These are phyloP conservation scores for Tortricodes alternella DNA, from an alignment of 2,888 invertebrate species.

Conservation along the genomic window DNA sequence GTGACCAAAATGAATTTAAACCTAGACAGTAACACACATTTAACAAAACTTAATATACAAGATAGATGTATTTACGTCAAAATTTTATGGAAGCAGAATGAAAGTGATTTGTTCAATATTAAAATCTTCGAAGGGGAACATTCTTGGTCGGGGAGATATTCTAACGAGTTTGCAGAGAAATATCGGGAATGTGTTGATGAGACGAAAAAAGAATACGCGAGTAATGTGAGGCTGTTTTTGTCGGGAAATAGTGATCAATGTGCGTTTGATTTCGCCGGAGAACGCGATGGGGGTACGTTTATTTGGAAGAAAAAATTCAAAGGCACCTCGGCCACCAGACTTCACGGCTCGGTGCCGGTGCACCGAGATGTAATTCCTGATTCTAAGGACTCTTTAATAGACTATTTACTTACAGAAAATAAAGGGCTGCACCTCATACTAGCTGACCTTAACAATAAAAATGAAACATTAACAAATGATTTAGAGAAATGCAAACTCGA, in stretches of 20 bases:
- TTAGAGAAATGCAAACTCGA: slow-evolving; percentile 23
- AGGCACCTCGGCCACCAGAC: background rate
- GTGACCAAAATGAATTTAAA: slow-evolving; percentile 15
- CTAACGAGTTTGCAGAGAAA: slow-evolving; percentile 47
- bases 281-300: slow-evolving; percentile 9
- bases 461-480: background rate
- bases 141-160: slow-evolving; percentile 59
- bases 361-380: slow-evolving; percentile 12
- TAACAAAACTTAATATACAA: slow-evolving; percentile 50
- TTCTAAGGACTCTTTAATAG: slow-evolving; percentile 19
- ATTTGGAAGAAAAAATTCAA: slow-evolving; percentile 24
- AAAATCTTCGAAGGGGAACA: slow-evolving; percentile 50
- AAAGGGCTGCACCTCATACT: background rate
- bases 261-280: slow-evolving; percentile 12
- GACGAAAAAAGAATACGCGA: slow-evolving; percentile 47
- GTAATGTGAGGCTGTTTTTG: slow-evolving; percentile 36
- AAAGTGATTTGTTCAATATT: slow-evolving; percentile 53
- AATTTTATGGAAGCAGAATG: slow-evolving; percentile 53
- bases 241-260: slow-evolving; percentile 4
- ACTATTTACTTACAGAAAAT: slow-evolving; percentile 22
- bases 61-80: slow-evolving; percentile 47
- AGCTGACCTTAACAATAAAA: slow-evolving; percentile 1
- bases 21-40: slow-evolving; percentile 7
- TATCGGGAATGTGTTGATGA: slow-evolving; percentile 48
- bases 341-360: slow-evolving; percentile 21